Base-by-base conservation (phyloP, 1,140 invertebrate species). In the Ectropis grisescens region DNA sequence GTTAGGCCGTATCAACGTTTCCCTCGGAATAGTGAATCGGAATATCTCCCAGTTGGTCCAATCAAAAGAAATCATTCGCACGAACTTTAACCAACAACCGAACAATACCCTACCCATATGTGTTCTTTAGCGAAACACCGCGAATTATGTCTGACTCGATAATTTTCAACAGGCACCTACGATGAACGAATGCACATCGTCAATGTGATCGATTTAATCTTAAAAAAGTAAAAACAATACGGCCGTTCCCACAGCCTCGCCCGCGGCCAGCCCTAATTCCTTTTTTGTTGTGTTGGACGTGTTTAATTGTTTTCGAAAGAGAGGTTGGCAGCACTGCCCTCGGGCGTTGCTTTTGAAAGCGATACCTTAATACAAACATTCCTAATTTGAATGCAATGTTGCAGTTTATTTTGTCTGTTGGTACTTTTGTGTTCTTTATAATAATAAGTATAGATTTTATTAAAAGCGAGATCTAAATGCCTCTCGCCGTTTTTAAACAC, bases 221-320 rank as follows among this genome's bases (percentile, higher is more conserved):
- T 19, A 19, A 19, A 57, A 71, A 64, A 74, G 71, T 54, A 31
- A 19, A 19, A 57, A 71, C 66, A 74, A 74, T 54, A 31, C 15
- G 16, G 13, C 29, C 31, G 58, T 71, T 78, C 67, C 67, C 69
- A 68, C 58, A 60, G 40, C 47, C 60, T 48, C 61, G 60, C 69
- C 72, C 58, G 65, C 38, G 67, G 67, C 61, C 51, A 34, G 29
- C 16, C 16, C 16, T 19, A 4, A 19, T 4, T 19, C 51, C 29
- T 31, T 56, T 57, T 43, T 57, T 58, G 54, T 60, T 64, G 58
- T 62, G 58, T 66, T 55, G n/a, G n/a, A n/a, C n/a, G 47, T 46
- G 16, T 54, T 49, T 72, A 70, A 72, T 72, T 70, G 68, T 72
- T 76, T 75, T 58, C 37, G 47, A 60, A 57, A 47, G 54, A 45